These are phyloP conservation scores for Saimiri boliviensis DNA, from an alignment of 2,113 vertebrate species.

Conservation along the genomic window DNA sequence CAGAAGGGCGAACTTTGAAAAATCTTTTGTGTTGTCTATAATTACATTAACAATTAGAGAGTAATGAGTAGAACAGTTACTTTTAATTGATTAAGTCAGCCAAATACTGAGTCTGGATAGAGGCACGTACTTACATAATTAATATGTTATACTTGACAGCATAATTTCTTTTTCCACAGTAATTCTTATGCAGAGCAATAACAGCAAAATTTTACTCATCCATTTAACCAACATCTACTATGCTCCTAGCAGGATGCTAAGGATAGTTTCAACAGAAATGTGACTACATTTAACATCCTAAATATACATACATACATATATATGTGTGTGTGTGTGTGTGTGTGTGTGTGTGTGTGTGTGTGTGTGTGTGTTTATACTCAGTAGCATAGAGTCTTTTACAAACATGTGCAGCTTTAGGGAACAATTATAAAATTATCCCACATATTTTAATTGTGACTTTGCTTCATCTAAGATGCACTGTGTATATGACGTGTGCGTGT, in stretches of 20 bases:
- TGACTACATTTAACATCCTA: background rate
- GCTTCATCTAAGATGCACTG: background rate
- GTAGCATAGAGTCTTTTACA: background rate
- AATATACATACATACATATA: background rate
- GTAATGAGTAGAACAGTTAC: background rate
- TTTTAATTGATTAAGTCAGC: background rate
- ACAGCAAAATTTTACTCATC: background rate
- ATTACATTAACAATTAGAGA: background rate
- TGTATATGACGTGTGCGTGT: background rate
- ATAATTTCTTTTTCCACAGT: background rate
- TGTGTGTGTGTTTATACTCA: no score
- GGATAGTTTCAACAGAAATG: background rate
- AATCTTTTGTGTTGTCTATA: background rate
- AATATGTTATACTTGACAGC: background rate
- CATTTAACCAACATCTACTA: background rate
- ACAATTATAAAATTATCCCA: background rate
- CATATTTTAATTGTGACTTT: background rate
- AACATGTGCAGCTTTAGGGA: background rate
- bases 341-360: no score
- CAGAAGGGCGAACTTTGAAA: background rate
- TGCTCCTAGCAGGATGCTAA: background rate
- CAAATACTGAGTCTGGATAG: background rate
- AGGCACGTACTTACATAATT: background rate
- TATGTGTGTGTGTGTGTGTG: no score
- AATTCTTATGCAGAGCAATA: no score